Evolutionary conservation across 2,113 vertebrate species (phyloP), one percentile per base, ranked within the genome.

Genomic region (Noturus placidus): DNA sequence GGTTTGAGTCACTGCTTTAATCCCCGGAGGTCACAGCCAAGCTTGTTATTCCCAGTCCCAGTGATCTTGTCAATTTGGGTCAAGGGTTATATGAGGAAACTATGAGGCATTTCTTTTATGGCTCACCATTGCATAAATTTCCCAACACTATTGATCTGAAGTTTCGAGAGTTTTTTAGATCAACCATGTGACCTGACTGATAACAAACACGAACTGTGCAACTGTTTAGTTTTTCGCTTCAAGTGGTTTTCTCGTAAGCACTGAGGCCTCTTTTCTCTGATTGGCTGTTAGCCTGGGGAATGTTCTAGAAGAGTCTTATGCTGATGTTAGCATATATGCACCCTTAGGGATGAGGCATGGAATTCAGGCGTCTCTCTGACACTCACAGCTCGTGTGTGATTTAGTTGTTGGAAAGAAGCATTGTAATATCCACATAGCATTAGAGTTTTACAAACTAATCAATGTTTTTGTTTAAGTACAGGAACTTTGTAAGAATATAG

Each of bases 221-320:
- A n/a, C 14, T 5, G 11, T 57, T 69, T 81, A 42, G 77, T 57
- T 38, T 56, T 20, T 52, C 9, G n/a, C 86, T 76, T 83, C 25
- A 79, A 84, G 46, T 84, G 42, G 46, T 30, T n/a, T 74, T 88
- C 61, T 69, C 42, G 30, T 79, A 69, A 56, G 61, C 30, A 15
- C 30, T 9, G 17, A 50, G 11, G 54, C 19, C 6, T 30, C 74
- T 88, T 54, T 30, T 74, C 5, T 56, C 57, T 83, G 57, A 89
- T 89, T 86, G 84, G 88, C 42, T 54, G 42, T 76, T 25, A 65
- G 27, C 22, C 35, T 70, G n/a, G 50, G 80, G 35, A 8, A 77
- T 86, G 59, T 74, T 80, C 79, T 46, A 59, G 35, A 76, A 86
- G 30, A 35, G 52, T 76, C 54, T 38, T 38, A 20, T 82, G 30